Percentiles rank a stretch among this genome's conserved stretches.
Evolutionary conservation across 2,113 vertebrate species (phyloP).

Genomic region (Paralichthys olivaceus): DNA sequence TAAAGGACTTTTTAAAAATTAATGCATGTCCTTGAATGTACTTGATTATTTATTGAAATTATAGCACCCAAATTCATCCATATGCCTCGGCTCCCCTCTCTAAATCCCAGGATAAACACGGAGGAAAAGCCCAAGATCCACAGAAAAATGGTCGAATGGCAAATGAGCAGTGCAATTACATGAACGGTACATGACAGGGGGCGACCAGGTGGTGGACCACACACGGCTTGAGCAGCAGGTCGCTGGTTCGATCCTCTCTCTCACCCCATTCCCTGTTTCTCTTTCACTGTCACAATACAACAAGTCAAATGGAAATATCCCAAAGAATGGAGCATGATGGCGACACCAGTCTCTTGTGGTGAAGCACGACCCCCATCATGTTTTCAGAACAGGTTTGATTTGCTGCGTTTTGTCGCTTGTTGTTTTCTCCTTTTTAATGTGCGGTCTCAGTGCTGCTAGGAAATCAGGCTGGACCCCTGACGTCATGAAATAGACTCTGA

Average conservation of each 20-base stretch:
- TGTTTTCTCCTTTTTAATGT: too few species aligned
- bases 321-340: too few species aligned
- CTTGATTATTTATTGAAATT: constrained; percentile 65
- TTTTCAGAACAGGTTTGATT: too few species aligned
- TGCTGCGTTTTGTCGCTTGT: too few species aligned
- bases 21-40: constrained; percentile 27
- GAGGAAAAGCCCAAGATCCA: constrained; percentile 13
- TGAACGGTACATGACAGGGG: background rate
- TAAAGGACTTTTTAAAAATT: constrained; percentile 15
- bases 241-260: too few species aligned
- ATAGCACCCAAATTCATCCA: constrained; percentile 13
- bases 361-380: background rate
- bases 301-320: background rate
- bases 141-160: constrained; percentile 36
- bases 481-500: too few species aligned
- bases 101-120: constrained; percentile 29
- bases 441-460: too few species aligned
- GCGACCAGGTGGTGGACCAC: too few species aligned
- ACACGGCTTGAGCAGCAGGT: too few species aligned
- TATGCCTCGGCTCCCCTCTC: background rate
- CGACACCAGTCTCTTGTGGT: background rate
- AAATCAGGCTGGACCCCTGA: too few species aligned
- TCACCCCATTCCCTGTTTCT: too few species aligned
- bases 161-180: constrained; percentile 7
- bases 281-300: too few species aligned